Evolutionary conservation across 2,113 vertebrate species (phyloP), one percentile per base, ranked within the genome.

Genomic region (Nothocercus julius): DNA sequence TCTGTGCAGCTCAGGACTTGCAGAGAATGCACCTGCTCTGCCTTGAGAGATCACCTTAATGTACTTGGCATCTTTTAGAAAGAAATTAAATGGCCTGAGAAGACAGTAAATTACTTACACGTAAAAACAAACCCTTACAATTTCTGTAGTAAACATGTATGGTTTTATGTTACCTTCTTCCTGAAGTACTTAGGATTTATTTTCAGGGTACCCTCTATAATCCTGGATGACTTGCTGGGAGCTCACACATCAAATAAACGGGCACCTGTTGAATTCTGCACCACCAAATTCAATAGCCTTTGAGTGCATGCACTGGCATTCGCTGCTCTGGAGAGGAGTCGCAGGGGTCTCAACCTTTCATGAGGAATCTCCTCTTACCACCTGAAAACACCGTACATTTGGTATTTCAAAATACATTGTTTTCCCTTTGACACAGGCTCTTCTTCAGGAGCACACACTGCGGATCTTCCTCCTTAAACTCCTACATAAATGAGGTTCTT

Each of bases 141-240:
- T 63, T 85, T 74, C 59, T 44, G 24, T 27, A 59, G 73, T 53
- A 42, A 95, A 85, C 30, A 59, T 0, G 0, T 25, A 66, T 0
- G 3, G 42, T 17, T 80, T 81, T 47, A 91, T 85, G 68, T 38
- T 88, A 68, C 67, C 56, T 93, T 75, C 25, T 68, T 69, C 69
- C 61, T 82, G 4, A 93, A 87, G 70, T 5, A 80, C 34, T n/a
- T 85, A 49, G 0, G 6, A 58, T 44, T 89, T 78, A 72, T 87
- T 80, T 93, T 89, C 70, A 85, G 10, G 19, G 77, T 51, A 61
- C 42, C 12, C 56, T 68, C 85, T 64, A 34, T 53, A 86, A 95
- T 62, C 34, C 73, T 40, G 42, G 38, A 49, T 9, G 53, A 76
- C 47, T 36, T 6, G 36, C 62, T 77, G 74, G 13, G n/a, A 91